Evolutionary conservation across 2,113 vertebrate species (phyloP).

Genomic region (Neodon shergylaensis): DNA sequence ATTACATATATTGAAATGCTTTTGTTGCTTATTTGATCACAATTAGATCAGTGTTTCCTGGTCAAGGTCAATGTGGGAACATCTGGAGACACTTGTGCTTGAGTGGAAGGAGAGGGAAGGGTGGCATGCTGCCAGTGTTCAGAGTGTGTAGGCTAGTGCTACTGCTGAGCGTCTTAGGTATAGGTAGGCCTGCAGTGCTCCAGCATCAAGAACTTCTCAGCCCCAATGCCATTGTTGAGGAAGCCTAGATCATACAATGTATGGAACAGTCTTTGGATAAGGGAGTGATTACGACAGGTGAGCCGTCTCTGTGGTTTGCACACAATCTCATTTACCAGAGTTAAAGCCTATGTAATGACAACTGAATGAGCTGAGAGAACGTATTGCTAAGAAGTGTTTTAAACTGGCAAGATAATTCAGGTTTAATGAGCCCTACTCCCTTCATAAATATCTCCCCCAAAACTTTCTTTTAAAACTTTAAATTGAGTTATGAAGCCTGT

Average conservation of each 20-base stretch:
- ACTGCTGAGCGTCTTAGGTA: background rate
- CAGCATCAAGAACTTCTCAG: background rate
- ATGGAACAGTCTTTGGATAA: background rate
- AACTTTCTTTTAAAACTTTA: constrained; percentile 58
- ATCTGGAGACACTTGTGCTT: background rate
- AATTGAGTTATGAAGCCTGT: constrained; percentile 53
- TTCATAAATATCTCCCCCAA: constrained; percentile 66
- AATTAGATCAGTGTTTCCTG: background rate
- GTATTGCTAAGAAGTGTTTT: constrained; percentile 60
- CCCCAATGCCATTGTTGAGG: background rate
- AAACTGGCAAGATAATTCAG: constrained; percentile 72
- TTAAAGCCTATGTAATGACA: constrained; percentile 67
- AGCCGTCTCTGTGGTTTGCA: background rate
- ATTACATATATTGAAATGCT: background rate
- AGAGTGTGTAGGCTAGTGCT: background rate
- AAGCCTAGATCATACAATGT: background rate
- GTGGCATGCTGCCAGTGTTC: background rate
- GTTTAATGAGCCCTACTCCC: constrained; percentile 67
- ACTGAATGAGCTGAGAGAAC: constrained; percentile 47
- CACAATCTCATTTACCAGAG: constrained; percentile 16
- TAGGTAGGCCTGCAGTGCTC: background rate
- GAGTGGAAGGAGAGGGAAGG: too few relatives aligned
- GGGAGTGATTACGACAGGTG: background rate
- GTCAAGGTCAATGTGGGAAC: background rate
- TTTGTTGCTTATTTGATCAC: background rate